phyloP scores from a whole-genome alignment of 2,797 vertebrate genomes.

The Ptychadena robeensis region DNA sequence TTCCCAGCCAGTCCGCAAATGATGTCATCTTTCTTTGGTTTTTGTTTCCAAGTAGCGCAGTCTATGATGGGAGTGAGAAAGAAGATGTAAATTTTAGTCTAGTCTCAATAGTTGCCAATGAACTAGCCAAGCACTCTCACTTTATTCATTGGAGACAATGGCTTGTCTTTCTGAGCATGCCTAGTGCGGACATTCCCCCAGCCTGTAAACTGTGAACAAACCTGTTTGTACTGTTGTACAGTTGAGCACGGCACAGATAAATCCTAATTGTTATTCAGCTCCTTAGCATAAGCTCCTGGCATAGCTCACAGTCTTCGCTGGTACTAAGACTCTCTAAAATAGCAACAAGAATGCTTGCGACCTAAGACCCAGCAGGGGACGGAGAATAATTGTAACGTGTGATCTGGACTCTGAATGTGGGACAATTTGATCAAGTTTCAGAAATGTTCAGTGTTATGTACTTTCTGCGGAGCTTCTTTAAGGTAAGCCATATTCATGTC shows the following conservation, averaged over 20 bases:
- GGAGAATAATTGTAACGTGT: slow-evolving; percentile 73
- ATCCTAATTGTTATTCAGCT: slow-evolving; percentile 80
- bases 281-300: slow-evolving; percentile 78
- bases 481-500: slow-evolving; percentile 80
- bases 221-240: slow-evolving; percentile 76
- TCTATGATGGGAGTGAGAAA: slow-evolving; percentile 42
- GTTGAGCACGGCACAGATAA: slow-evolving; percentile 72
- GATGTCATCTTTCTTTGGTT: slow-evolving; percentile 31
- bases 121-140: slow-evolving; percentile 66
- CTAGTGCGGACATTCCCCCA: slow-evolving; percentile 69
- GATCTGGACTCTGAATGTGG: slow-evolving; percentile 66
- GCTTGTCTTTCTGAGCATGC: slow-evolving; percentile 74
- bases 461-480: slow-evolving; percentile 84
- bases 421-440: slow-evolving; percentile 63
- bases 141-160: slow-evolving; percentile 74
- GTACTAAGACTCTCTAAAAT: slow-evolving; percentile 81
- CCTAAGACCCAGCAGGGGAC: slow-evolving; percentile 72
- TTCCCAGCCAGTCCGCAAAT: slow-evolving; percentile 21
- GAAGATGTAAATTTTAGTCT: slow-evolving; percentile 69
- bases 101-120: slow-evolving; percentile 66
- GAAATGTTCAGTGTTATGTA: slow-evolving; percentile 84
- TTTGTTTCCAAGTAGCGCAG: slow-evolving; percentile 42
- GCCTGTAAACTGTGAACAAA: slow-evolving; percentile 78
- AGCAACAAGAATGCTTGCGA: slow-evolving; percentile 80
- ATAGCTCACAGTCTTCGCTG: slow-evolving; percentile 74